Conservation (phyloP, 2,113 vertebrate species). For the Clarias macrocephalus region DNA sequence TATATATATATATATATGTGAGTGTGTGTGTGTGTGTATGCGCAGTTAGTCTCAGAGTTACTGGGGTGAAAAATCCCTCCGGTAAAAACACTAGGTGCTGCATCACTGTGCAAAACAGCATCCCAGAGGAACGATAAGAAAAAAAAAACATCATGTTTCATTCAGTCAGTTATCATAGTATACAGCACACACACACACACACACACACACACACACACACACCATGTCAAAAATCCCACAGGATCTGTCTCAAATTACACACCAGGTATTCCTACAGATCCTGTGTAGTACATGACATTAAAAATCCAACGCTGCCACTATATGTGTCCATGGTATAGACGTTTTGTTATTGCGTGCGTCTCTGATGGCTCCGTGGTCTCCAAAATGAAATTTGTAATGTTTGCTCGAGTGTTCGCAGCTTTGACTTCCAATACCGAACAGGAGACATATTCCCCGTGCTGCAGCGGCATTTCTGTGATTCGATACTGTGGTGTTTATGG, state of each 20-base stretch:
- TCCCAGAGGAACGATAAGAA: neutral
- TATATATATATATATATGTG: constrained; percentile 18
- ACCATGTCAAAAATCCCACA: neutral
- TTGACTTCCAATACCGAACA: neutral
- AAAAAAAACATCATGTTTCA: neutral
- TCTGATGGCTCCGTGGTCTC: neutral
- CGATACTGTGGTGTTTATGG: neutral
- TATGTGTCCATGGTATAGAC: neutral
- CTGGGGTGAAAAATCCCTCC: constrained; percentile 26
- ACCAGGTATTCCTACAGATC: neutral
- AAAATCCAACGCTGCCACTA: neutral
- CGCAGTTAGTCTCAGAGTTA: constrained; percentile 24
- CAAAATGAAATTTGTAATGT: neutral
- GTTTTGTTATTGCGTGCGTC: neutral
- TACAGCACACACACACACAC: neutral
- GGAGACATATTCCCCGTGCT: neutral
- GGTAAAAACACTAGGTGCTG: constrained; percentile 25
- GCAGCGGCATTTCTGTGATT: neutral
- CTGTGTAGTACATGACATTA: neutral
- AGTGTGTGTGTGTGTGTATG: neutral
- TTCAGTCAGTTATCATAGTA: neutral
- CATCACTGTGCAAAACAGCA: constrained; percentile 18
- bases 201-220: neutral
- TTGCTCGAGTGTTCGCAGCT: neutral
- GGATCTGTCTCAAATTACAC: neutral